A percentile compares a stretch with the other conserved stretches of the same genome.
phyloP scores from a whole-genome alignment of 2,797 vertebrate genomes.

The Manis pentadactyla region DNA sequence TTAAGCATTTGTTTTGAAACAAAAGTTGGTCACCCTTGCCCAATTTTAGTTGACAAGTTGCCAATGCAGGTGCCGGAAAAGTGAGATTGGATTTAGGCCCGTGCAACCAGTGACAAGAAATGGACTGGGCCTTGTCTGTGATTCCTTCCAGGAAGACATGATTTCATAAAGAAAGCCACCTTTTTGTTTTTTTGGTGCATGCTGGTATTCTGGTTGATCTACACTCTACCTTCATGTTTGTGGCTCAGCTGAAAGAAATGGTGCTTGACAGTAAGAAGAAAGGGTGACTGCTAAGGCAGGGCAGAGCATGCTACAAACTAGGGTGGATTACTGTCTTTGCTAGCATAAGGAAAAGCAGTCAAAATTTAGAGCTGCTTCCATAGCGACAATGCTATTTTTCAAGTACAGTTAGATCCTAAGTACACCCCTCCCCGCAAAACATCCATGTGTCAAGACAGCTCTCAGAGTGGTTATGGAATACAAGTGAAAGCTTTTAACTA shows the following conservation, averaged over 20 bases:
- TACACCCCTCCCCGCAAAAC: conserved; percentile 54
- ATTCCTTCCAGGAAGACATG: not conserved
- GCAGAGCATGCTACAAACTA: not conserved
- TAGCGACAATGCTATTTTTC: conserved; percentile 71
- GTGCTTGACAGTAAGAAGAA: not conserved
- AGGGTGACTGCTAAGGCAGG: not conserved
- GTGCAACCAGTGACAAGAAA: not conserved
- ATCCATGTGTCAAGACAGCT: not conserved
- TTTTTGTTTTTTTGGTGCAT: not conserved
- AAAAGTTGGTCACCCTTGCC: not conserved
- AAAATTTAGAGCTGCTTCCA: conserved; percentile 55
- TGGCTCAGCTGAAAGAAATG: not conserved
- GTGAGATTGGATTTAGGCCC: not conserved
- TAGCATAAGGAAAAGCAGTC: conserved; percentile 38
- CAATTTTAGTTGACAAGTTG: not conserved
- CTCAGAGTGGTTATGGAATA: conserved; percentile 16
- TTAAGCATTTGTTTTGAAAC: not conserved
- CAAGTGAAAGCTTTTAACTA: conserved; percentile 60
- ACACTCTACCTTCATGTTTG: not conserved
- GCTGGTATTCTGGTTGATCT: not conserved
- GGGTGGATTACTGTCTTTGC: conserved; percentile 21
- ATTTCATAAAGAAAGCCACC: not conserved
- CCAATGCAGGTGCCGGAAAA: not conserved
- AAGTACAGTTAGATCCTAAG: conserved; percentile 54
- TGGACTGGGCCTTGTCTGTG: not conserved